Percentiles rank a stretch among this genome's conserved stretches.
phyloP scores from a whole-genome alignment of 2,113 vertebrate species.

The Hiodon alosoides region DNA sequence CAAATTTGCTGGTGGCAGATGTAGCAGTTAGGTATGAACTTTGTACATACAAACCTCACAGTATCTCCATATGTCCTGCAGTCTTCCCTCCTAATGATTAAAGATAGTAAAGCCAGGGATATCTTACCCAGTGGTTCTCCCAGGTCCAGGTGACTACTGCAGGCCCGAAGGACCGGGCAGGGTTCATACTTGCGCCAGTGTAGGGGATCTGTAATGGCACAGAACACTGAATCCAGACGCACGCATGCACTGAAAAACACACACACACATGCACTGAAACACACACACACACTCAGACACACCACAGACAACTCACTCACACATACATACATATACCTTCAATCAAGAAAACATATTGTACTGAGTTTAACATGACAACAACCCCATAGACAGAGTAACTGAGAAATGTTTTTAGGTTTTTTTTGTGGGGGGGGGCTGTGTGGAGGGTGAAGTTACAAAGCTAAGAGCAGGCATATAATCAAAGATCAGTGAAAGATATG shows the following conservation, averaged over 20 bases:
- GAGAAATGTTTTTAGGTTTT: too few relatives aligned
- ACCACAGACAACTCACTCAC: too few relatives aligned
- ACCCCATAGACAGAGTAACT: too few relatives aligned
- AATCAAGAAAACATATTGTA: too few relatives aligned
- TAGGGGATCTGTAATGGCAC: constrained; percentile 75
- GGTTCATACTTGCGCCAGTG: constrained; percentile 93
- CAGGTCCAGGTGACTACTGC: constrained; percentile 82
- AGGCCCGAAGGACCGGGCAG: constrained; percentile 87
- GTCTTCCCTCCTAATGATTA: too few relatives aligned
- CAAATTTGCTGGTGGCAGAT: neutral
- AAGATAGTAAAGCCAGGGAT: neutral
- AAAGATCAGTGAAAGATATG: too few relatives aligned
- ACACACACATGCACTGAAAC: neutral
- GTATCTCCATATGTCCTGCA: neutral
- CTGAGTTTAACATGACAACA: neutral
- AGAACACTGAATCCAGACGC: neutral
- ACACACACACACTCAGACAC: neutral
- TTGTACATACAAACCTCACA: constrained; percentile 4
- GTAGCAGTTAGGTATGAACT: neutral
- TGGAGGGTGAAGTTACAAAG: too few relatives aligned
- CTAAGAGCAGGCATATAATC: too few relatives aligned
- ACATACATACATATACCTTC: too few relatives aligned
- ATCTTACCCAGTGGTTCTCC: constrained; percentile 85
- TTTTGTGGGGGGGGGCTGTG: too few relatives aligned
- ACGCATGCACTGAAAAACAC: neutral